These are phyloP conservation scores for Vanessa cardui DNA, from an alignment of 2,888 invertebrate genomes.

Conservation along the genomic window DNA sequence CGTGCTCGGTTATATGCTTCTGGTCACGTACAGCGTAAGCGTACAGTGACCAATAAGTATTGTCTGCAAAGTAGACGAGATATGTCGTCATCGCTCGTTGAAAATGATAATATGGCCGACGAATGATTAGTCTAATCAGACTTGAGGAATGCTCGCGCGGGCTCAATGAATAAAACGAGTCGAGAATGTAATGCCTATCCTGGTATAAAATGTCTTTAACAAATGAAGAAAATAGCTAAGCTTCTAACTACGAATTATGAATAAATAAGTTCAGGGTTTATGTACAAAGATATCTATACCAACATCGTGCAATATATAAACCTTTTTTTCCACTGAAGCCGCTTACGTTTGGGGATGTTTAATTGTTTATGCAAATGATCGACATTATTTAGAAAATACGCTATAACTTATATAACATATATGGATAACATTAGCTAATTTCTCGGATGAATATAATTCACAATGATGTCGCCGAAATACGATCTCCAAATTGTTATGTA, in stretches of 20 bases:
- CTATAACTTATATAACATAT: neutral
- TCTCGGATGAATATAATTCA: slow-evolving; percentile 7
- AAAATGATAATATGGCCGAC: slow-evolving; percentile 4
- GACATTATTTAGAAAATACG: no score
- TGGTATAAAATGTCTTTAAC: no score
- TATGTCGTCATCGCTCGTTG: slow-evolving; percentile 16
- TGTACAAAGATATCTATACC: no score
- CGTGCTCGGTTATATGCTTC: neutral
- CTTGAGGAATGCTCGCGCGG: slow-evolving; percentile 9
- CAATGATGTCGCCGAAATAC: slow-evolving; percentile 6
- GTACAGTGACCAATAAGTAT: neutral
- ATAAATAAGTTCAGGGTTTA: no score
- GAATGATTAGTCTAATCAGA: slow-evolving; percentile 16
- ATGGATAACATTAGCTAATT: neutral
- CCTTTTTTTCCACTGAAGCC: no score
- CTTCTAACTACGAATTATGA: no score
- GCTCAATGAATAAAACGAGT: neutral
- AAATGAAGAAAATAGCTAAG: no score
- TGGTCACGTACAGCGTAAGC: neutral
- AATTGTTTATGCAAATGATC: no score
- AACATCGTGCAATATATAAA: no score
- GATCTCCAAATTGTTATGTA: slow-evolving; percentile 22
- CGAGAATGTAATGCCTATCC: neutral
- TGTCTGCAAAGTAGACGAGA: neutral
- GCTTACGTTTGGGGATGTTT: no score